Evolutionary conservation across 2,797 vertebrate genomes (phyloP).

Genomic region (Neomorphus geoffroyi): DNA sequence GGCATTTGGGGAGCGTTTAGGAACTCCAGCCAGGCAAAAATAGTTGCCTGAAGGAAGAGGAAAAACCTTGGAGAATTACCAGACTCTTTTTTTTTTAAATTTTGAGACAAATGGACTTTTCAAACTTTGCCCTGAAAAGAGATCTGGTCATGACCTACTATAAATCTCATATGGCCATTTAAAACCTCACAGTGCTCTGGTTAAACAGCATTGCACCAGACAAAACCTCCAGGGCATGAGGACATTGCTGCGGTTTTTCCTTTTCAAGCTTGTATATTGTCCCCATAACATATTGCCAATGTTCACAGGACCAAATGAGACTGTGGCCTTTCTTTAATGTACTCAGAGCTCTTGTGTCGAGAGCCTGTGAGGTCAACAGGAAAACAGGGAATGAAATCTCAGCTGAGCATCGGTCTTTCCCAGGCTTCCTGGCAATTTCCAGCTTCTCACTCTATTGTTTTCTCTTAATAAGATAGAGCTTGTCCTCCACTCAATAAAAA

Average conservation of each 20-base stretch:
- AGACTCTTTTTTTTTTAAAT: constrained; percentile 40
- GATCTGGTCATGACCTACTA: constrained; percentile 66
- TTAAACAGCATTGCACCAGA: constrained; percentile 63
- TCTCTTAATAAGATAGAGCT: constrained; percentile 42
- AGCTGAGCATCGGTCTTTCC: constrained; percentile 25
- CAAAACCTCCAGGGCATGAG: constrained; percentile 66
- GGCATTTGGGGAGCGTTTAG: constrained; percentile 34
- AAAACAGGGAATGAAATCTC: constrained; percentile 65
- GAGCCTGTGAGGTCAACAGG: constrained; percentile 65
- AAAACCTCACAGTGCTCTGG: constrained; percentile 59
- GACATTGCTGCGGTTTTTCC: constrained; percentile 51
- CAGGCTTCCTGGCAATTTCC: constrained; percentile 65
- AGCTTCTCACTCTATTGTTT: constrained; percentile 48
- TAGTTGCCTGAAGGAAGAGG: constrained; percentile 57
- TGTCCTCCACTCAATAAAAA: background rate
- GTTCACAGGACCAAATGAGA: constrained; percentile 65
- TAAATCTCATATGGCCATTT: constrained; percentile 67
- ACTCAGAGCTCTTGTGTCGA: constrained; percentile 50
- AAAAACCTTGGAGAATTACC: constrained; percentile 56
- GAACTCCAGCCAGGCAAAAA: constrained; percentile 38
- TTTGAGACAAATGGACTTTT: constrained; percentile 65
- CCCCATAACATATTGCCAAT: constrained; percentile 63
- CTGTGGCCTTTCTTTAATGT: constrained; percentile 68
- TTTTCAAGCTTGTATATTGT: constrained; percentile 67
- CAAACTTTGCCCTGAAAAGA: constrained; percentile 69